These are phyloP conservation scores for Accipiter virgatus DNA, from an alignment of 2,113 vertebrate genomes.

Conservation along the genomic window DNA sequence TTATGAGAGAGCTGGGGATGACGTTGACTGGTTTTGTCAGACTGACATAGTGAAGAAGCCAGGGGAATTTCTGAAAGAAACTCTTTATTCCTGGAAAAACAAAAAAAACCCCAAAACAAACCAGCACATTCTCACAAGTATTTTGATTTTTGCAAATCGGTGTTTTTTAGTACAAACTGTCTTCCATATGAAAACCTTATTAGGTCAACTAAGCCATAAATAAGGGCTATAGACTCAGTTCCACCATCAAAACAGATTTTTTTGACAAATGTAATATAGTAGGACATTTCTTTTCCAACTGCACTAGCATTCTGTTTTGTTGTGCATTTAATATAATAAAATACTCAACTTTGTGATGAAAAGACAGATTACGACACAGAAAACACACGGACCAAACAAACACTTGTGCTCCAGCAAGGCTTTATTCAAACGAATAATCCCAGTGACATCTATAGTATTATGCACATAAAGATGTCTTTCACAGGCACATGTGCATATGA, in stretches of 20 bases:
- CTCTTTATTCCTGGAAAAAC: neutral
- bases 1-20: neutral
- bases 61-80: neutral
- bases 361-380: neutral
- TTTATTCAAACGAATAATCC: neutral
- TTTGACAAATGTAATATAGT: neutral
- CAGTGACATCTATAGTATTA: neutral
- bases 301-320: neutral
- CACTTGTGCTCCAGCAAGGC: neutral
- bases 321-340: neutral
- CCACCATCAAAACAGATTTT: neutral
- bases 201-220: neutral
- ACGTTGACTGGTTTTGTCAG: neutral
- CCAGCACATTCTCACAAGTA: neutral
- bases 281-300: neutral
- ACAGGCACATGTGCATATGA: neutral
- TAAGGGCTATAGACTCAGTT: neutral
- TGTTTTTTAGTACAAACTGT: neutral
- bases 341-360: neutral
- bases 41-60: neutral
- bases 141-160: neutral
- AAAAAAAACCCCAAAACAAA: neutral
- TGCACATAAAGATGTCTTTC: neutral
- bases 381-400: neutral
- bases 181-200: neutral